A percentile compares a stretch with the other conserved stretches of the same genome.
Evolutionary conservation across 2,797 vertebrate species (phyloP).

Genomic region (Holocentrus rufus): DNA sequence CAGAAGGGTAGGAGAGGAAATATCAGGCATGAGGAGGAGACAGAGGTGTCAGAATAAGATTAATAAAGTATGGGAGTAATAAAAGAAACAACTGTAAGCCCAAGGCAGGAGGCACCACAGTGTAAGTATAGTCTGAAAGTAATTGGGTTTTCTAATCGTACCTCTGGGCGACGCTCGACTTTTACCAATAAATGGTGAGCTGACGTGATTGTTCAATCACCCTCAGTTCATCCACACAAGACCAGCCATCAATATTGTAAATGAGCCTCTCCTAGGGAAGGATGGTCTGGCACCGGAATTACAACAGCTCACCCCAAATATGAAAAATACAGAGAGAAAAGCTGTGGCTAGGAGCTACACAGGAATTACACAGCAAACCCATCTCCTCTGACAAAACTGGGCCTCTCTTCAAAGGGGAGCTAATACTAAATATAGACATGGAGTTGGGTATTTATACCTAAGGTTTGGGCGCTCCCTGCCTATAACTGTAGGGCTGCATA

Average conservation of each 20-base stretch:
- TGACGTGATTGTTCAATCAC: conserved; percentile 82
- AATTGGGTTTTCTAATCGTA: conserved; percentile 85
- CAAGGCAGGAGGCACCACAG: conserved; percentile 67
- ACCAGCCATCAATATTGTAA: conserved; percentile 82
- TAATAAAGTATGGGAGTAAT: conserved; percentile 80
- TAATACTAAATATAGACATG: conserved; percentile 73
- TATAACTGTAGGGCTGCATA: conserved; percentile 75
- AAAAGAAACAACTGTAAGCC: conserved; percentile 82
- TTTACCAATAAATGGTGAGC: conserved; percentile 81
- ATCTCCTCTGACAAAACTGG: conserved; percentile 71
- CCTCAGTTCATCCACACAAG: conserved; percentile 68
- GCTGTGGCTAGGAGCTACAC: conserved; percentile 70
- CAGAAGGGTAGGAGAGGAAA: conserved; percentile 19
- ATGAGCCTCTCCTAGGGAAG: conserved; percentile 75
- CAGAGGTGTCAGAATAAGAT: conserved; percentile 74
- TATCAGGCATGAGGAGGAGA: conserved; percentile 36
- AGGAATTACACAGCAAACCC: conserved; percentile 69
- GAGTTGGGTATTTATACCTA: conserved; percentile 76
- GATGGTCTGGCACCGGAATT: conserved; percentile 70
- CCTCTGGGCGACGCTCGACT: conserved; percentile 81
- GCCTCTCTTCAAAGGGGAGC: conserved; percentile 71
- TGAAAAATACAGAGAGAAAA: conserved; percentile 74
- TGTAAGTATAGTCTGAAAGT: conserved; percentile 78
- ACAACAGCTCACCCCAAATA: conserved; percentile 76
- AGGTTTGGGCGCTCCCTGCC: conserved; percentile 75